Conservation (phyloP, 1,140 invertebrate genomes). For the Lordiphosa clarofinis region DNA sequence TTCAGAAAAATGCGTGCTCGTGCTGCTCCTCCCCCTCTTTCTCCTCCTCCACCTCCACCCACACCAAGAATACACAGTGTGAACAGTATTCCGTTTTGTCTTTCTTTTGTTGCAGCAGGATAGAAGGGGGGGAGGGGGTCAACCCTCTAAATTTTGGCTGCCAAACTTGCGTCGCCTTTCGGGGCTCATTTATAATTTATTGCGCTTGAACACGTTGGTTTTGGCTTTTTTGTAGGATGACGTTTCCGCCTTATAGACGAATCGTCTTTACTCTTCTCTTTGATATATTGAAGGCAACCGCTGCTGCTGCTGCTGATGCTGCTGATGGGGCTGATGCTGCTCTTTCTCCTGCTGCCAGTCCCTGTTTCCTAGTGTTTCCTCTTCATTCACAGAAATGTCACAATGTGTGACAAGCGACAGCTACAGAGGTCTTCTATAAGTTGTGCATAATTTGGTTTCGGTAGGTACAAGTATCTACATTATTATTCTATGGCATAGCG, state of each 20-base stretch:
- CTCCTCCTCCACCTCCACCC: too few relatives aligned
- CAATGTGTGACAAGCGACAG: conserved; percentile 65
- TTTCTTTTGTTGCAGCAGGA: conserved; percentile 7
- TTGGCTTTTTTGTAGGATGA: conserved; percentile 5
- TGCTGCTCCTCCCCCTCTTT: background rate
- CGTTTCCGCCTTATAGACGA: conserved; percentile 4
- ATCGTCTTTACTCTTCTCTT: conserved; percentile 17
- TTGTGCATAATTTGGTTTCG: too few relatives aligned
- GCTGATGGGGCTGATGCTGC: conserved; percentile 12
- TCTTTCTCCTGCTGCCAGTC: conserved; percentile 19
- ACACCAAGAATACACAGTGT: background rate
- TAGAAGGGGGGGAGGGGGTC: too few relatives aligned
- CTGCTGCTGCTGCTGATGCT: conserved; percentile 1
- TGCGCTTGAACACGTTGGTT: conserved; percentile 12
- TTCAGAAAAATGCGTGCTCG: conserved; percentile 11
- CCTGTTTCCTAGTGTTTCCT: conserved; percentile 62
- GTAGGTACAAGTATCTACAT: too few relatives aligned
- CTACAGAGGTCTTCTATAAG: background rate
- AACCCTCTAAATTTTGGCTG: too few relatives aligned
- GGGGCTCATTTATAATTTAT: conserved; percentile 18
- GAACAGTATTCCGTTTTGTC: conserved; percentile 9
- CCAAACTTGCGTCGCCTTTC: conserved; percentile 8
- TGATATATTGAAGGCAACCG: conserved; percentile 11
- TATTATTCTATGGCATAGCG: too few relatives aligned
- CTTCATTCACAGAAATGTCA: conserved; percentile 33